Conservation (phyloP, 2,113 vertebrate species). For the Gymnobelideus leadbeateri region DNA sequence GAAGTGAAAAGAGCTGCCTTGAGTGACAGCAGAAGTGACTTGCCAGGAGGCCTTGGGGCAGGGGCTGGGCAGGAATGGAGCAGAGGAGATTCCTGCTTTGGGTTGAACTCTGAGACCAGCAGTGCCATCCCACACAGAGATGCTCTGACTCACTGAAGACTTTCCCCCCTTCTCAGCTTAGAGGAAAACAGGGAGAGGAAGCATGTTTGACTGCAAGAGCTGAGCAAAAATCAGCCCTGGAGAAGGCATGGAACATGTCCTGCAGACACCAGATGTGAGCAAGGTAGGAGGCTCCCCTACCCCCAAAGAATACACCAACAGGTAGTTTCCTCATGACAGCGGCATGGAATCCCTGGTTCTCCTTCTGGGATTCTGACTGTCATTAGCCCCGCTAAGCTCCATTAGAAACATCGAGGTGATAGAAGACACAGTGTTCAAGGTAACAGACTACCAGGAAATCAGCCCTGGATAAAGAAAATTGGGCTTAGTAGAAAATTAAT, state of each 20-base stretch:
- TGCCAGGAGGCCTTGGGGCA: background rate
- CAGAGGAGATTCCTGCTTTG: background rate
- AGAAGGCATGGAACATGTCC: constrained; percentile 8
- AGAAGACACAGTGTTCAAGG: constrained; percentile 2
- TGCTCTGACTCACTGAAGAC: background rate
- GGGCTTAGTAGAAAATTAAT: constrained; percentile 39
- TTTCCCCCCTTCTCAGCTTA: constrained; percentile 31
- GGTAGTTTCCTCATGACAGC: constrained; percentile 12
- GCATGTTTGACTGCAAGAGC: background rate
- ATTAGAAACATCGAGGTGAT: constrained; percentile 45
- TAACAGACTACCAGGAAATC: constrained; percentile 18
- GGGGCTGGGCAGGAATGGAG: background rate
- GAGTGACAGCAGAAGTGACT: background rate
- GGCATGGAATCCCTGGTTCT: constrained; percentile 41
- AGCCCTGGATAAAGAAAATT: constrained; percentile 40
- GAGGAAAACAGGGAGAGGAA: background rate
- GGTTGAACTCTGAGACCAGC: background rate
- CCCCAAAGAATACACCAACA: constrained; percentile 17
- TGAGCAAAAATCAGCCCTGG: background rate
- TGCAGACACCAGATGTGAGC: background rate
- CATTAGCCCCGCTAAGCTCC: constrained; percentile 37
- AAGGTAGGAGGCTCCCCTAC: background rate
- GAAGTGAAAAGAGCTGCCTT: background rate
- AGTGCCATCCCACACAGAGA: background rate
- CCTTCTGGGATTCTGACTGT: background rate